Base-by-base conservation (phyloP, 2,113 vertebrate species). In the Thermophis baileyi region DNA sequence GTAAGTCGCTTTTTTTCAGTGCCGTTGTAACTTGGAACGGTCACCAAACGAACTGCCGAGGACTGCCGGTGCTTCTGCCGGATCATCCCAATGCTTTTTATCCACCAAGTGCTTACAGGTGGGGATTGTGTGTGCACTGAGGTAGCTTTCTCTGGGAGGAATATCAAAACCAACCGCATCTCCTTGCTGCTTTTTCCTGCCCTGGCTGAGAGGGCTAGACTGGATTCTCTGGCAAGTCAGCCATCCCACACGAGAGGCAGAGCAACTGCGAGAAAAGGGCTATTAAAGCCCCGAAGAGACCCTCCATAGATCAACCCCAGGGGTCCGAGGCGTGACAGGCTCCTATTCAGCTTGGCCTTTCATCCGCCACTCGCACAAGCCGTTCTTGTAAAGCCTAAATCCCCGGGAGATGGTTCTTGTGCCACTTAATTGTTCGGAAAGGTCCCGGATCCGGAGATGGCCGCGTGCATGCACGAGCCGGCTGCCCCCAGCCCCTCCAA, bases 341-440 rank as follows among this genome's bases (percentile, higher is more conserved):
- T 63, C n/a, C 89, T n/a, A 0, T 44, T 44, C 69, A 50, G 20
- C 35, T 35, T 40, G 69, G 88, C 94, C 87, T 55, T 94, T 94
- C 89, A 88, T 74, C 92, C 88, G 89, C 47, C 44, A 53, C 90
- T 63, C 0, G 0, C 44, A 93, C 60, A 18, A 12, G 90, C 2
- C 93, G 89, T 50, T 89, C 94, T 96, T 95, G 92, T 93, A 94
- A 89, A 51, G 89, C 63, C 30, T 69, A 95, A 95, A 97, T 96
- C 96, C 93, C 95, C 20, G 54, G 93, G 95, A 90, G 95, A 95
- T 92, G 89, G 91, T 96, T 47, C 30, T 93, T 93, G 85, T 87
- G 49, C 63, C 0, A 8, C 94, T 93, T 94, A 94, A 94, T 4
- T 20, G 63, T 87, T 14, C 50, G 93, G 91, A 93, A 74, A 91